Conservation (phyloP, 2,888 invertebrate species). For the Pristionchus mayeri region DNA sequence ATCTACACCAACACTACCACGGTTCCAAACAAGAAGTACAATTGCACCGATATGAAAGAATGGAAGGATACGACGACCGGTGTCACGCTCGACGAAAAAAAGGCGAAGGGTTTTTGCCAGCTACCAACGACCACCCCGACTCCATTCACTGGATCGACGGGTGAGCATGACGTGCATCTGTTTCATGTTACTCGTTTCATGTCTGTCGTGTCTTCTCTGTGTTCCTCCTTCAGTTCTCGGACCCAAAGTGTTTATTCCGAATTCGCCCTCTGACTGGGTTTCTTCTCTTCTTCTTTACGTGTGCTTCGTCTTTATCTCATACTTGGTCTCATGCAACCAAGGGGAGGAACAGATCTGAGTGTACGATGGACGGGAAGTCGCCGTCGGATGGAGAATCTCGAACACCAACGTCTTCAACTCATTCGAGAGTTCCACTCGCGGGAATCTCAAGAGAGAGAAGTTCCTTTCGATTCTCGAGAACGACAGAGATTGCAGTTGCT, state of each 20-base stretch:
- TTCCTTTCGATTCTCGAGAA: too few species aligned
- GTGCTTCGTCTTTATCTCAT: not conserved
- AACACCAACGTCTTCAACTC: constrained; percentile 62
- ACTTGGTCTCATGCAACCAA: constrained; percentile 76
- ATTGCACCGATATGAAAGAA: not conserved
- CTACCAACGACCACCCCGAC: too few species aligned
- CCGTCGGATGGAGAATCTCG: constrained; percentile 68
- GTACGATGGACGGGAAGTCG: constrained; percentile 60
- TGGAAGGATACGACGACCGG: not conserved
- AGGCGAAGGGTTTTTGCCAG: too few species aligned
- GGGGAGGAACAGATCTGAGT: constrained; percentile 69
- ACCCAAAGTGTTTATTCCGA: constrained; percentile 32
- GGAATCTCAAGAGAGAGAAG: constrained; percentile 51
- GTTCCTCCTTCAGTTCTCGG: not conserved
- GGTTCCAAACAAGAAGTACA: not conserved
- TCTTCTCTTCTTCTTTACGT: not conserved
- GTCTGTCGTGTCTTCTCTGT: not conserved
- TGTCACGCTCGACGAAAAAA: not conserved
- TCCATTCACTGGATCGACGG: too few species aligned
- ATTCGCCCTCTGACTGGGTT: not conserved
- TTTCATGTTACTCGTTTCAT: not conserved
- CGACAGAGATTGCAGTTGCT: not conserved
- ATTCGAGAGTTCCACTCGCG: constrained; percentile 54
- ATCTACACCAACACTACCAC: not conserved
- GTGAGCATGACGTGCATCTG: not conserved